Evolutionary conservation across 2,797 vertebrate species (phyloP).

Genomic region (Chrysocyon brachyurus): DNA sequence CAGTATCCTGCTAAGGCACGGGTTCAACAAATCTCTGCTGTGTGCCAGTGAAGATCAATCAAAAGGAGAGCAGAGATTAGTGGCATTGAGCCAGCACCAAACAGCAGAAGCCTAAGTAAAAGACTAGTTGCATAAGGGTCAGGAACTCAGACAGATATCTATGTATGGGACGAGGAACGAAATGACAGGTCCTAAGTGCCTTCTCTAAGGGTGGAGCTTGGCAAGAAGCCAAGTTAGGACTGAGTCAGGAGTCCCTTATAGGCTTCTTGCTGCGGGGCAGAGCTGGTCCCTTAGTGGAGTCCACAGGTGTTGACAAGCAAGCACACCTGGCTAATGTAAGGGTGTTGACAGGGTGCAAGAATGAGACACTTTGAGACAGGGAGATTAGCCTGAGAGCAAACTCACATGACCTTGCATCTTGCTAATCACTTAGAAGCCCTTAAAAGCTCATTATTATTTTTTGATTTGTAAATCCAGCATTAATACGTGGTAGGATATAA

Average conservation of each 20-base stretch:
- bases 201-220: slow-evolving; percentile 7
- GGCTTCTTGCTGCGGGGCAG: slow-evolving; percentile 3
- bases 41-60: not conserved
- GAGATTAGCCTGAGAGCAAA: not conserved
- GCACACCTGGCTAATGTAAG: slow-evolving; percentile 14
- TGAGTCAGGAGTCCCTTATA: not conserved
- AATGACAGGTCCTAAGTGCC: not conserved
- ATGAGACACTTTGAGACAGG: not conserved
- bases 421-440: not conserved
- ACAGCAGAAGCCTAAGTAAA: not conserved
- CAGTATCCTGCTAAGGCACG: not conserved
- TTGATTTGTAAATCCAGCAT: slow-evolving; percentile 24
- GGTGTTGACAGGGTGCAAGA: not conserved
- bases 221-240: not conserved
- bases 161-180: not conserved
- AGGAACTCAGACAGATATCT: not conserved
- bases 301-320: slow-evolving; percentile 7
- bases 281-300: not conserved
- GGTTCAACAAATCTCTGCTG: not conserved
- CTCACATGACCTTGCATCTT: not conserved
- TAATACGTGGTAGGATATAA: not conserved
- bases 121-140: not conserved
- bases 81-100: not conserved
- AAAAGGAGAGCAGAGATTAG: not conserved
- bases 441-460: not conserved